These are phyloP conservation scores for Chascanopsetta lugubris DNA, from an alignment of 2,113 vertebrate species.

Conservation along the genomic window DNA sequence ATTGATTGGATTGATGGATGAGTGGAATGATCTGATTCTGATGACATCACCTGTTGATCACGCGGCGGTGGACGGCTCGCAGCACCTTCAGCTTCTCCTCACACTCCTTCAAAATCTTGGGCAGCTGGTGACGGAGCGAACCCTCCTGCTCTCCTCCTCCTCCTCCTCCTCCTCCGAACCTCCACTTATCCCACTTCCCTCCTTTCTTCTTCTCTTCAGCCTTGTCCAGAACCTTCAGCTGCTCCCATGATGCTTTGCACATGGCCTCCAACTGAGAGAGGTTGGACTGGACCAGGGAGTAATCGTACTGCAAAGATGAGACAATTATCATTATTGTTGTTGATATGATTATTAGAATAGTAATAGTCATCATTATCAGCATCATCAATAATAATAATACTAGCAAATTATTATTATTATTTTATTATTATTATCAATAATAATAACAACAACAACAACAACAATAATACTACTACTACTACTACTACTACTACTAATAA, in stretches of 20 bases:
- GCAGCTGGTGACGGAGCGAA: slow-evolving; percentile 61
- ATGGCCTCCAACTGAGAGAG: slow-evolving; percentile 69
- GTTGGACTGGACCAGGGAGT: slow-evolving; percentile 71
- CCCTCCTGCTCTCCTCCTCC: slow-evolving; percentile 29
- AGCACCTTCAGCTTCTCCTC: slow-evolving; percentile 80
- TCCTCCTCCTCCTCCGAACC: slow-evolving; percentile 13
- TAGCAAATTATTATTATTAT: too few relatives aligned
- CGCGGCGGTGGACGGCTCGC: slow-evolving; percentile 78
- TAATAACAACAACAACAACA: too few relatives aligned
- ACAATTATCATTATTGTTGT: too few relatives aligned
- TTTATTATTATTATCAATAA: too few relatives aligned
- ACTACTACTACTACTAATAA: too few relatives aligned
- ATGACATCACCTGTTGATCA: slow-evolving; percentile 75
- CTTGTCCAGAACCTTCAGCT: slow-evolving; percentile 73
- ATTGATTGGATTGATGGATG: neutral
- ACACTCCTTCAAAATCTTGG: slow-evolving; percentile 76
- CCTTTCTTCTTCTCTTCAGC: slow-evolving; percentile 59
- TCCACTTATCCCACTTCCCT: slow-evolving; percentile 44
- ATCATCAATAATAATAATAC: too few relatives aligned
- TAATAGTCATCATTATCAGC: too few relatives aligned
- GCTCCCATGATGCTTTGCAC: slow-evolving; percentile 81
- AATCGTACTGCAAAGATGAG: slow-evolving; percentile 71
- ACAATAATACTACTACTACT: too few relatives aligned
- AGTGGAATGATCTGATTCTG: neutral
- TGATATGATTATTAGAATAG: too few relatives aligned